These are phyloP conservation scores for Bombylius major DNA, from an alignment of 2,888 invertebrate genomes.

Conservation along the genomic window DNA sequence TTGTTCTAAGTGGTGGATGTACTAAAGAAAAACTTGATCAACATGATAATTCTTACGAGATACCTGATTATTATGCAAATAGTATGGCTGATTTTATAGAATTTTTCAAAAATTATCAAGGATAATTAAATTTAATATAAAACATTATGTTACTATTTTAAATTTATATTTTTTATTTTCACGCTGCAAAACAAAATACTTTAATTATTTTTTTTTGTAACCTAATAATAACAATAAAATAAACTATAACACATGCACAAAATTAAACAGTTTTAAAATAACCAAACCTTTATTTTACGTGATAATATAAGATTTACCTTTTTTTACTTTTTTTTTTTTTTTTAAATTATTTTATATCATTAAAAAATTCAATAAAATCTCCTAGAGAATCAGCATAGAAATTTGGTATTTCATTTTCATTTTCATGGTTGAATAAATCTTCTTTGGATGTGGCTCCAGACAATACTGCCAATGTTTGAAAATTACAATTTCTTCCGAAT, in stretches of 20 bases:
- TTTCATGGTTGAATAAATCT: neutral
- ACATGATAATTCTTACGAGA: slow-evolving; percentile 12
- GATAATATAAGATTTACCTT: no score
- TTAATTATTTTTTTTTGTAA: no score
- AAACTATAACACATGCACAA: no score
- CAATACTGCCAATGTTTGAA: slow-evolving; percentile 59
- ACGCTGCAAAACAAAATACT: no score
- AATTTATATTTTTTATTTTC: no score
- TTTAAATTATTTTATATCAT: neutral
- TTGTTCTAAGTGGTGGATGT: slow-evolving; percentile 49
- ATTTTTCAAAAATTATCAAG: slow-evolving; percentile 20
- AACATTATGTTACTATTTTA: neutral
- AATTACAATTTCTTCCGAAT: slow-evolving; percentile 55
- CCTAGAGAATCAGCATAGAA: slow-evolving; percentile 27
- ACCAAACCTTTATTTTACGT: no score
- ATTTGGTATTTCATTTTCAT: slow-evolving; percentile 17
- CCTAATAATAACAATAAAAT: no score
- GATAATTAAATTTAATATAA: slow-evolving; percentile 10
- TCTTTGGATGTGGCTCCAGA: slow-evolving; percentile 34
- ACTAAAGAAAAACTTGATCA: slow-evolving; percentile 21
- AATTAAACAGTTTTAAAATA: no score
- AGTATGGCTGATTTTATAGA: slow-evolving; percentile 26
- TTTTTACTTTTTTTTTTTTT: no score
- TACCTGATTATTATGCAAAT: slow-evolving; percentile 31
- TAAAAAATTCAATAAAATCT: slow-evolving; percentile 24